Percentiles rank a stretch among this genome's conserved stretches.
Evolutionary conservation across 2,113 vertebrate genomes (phyloP).

Genomic region (Rhegmatorhina hoffmannsi): DNA sequence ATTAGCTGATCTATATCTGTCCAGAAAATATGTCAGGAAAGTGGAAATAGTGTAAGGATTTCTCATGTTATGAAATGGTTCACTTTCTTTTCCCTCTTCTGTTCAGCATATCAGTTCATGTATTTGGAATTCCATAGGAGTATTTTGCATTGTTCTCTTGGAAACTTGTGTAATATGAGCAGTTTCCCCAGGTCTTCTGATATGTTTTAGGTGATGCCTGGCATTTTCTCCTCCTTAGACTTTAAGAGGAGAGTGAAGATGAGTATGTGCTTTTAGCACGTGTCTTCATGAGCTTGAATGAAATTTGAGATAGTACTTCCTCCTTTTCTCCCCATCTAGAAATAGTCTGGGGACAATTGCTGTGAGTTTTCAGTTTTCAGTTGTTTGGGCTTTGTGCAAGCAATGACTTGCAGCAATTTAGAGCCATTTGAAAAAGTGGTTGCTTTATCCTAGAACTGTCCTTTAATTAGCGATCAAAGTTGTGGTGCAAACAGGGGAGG

Average conservation of each 20-base stretch:
- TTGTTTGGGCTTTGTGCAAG: neutral
- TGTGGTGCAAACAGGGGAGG: neutral
- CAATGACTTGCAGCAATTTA: neutral
- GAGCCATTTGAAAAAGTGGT: neutral
- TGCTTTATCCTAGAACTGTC: neutral
- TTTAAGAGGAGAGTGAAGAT: neutral
- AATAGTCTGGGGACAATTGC: neutral
- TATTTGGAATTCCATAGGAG: neutral
- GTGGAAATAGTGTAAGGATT: neutral
- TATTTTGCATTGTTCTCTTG: neutral
- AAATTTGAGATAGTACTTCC: neutral
- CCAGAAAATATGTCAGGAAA: neutral
- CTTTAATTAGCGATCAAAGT: conserved; percentile 9
- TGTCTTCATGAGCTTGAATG: neutral
- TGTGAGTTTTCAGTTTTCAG: neutral
- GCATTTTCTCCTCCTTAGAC: neutral
- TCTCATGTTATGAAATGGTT: neutral
- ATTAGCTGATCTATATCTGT: neutral
- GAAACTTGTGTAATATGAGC: neutral
- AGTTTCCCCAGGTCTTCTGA: neutral
- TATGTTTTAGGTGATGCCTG: neutral
- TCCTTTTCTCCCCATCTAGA: neutral
- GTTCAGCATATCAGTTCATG: neutral
- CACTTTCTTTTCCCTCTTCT: neutral
- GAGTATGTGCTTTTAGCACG: fast-evolving